Percentiles rank a stretch among this genome's conserved stretches.
These are phyloP conservation scores for Chrysodeixis includens DNA, from an alignment of 2,888 invertebrate species.

Conservation along the genomic window DNA sequence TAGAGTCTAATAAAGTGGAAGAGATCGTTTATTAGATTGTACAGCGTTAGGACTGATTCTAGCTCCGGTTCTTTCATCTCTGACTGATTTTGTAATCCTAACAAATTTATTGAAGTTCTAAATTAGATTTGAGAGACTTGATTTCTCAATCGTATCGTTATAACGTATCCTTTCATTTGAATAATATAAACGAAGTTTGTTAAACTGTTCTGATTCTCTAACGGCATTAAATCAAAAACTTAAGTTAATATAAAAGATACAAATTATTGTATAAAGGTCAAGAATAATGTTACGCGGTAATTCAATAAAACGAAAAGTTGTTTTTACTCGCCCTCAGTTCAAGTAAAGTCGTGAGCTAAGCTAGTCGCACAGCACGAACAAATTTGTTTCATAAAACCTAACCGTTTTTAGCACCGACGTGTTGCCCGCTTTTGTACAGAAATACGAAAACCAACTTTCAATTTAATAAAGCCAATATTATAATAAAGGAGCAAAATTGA, in stretches of 20 bases:
- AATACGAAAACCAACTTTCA: constrained; percentile 8
- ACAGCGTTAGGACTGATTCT: background rate
- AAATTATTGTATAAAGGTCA: background rate
- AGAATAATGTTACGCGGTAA: background rate
- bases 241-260: background rate
- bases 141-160: constrained; percentile 4
- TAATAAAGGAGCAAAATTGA: constrained; percentile 9
- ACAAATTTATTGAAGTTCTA: background rate
- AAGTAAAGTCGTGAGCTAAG: background rate
- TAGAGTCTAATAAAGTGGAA: background rate
- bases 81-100: background rate
- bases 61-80: background rate
- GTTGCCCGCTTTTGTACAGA: background rate
- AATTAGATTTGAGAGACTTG: background rate
- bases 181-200: background rate
- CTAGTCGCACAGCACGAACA: background rate
- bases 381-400: background rate
- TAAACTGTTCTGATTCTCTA: too few relatives aligned
- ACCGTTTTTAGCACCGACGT: background rate
- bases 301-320: background rate
- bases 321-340: background rate
- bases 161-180: background rate
- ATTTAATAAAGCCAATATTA: constrained; percentile 14
- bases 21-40: constrained; percentile 1
- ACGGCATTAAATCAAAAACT: background rate